Evolutionary conservation across 2,888 invertebrate species (phyloP).

Genomic region (Miltochrista miniata): DNA sequence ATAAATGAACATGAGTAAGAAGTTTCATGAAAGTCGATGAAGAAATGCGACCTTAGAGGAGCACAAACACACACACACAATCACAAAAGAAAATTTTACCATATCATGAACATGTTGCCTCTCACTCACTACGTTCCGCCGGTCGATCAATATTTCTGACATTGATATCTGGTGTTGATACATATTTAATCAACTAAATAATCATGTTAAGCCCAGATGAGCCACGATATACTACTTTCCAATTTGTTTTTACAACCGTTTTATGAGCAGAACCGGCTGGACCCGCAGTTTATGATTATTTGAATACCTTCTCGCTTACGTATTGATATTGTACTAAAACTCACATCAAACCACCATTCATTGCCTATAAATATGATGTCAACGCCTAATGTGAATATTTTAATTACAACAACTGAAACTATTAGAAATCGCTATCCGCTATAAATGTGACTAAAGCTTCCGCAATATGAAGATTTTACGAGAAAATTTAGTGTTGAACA

Average conservation of each 20-base stretch:
- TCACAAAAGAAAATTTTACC: background rate
- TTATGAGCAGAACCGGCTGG: conserved; percentile 53
- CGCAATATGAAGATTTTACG: background rate
- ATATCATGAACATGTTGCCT: no score
- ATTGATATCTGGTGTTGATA: background rate
- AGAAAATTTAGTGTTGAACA: background rate
- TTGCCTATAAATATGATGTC: conserved; percentile 17
- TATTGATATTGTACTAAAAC: conserved; percentile 36
- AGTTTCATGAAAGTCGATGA: no score
- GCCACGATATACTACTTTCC: conserved; percentile 34
- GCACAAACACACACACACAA: background rate
- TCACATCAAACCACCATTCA: conserved; percentile 32
- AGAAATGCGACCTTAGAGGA: no score
- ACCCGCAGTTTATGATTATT: conserved; percentile 48
- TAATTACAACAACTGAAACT: conserved; percentile 9
- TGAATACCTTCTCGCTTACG: conserved; percentile 17
- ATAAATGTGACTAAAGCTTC: background rate
- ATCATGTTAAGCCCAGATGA: conserved; percentile 18
- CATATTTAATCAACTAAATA: conserved; percentile 31
- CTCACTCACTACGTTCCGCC: background rate
- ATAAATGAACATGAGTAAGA: no score
- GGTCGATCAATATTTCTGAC: background rate
- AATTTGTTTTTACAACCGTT: conserved; percentile 48
- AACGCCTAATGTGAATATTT: conserved; percentile 21
- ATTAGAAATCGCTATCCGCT: background rate